Conservation (phyloP, 1,140 invertebrate species). For the Saccostrea echinata region DNA sequence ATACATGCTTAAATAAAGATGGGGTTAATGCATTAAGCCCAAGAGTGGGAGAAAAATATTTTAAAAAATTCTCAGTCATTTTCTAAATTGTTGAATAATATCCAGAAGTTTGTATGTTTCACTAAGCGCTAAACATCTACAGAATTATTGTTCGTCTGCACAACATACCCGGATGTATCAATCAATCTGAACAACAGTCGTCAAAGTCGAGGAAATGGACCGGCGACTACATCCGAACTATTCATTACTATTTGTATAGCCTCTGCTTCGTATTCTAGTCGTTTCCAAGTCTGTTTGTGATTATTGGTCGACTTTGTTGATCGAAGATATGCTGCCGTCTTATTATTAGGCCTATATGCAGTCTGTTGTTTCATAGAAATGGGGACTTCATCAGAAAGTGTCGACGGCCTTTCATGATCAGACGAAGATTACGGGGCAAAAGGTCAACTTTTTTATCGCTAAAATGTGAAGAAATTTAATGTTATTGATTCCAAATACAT, state of each 20-base stretch:
- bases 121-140: neutral
- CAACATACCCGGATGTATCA: conserved; percentile 2
- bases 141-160: neutral
- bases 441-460: neutral
- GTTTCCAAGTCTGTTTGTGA: neutral
- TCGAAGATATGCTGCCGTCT: neutral
- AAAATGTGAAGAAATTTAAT: conserved; percentile 15
- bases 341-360: neutral
- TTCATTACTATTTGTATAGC: neutral
- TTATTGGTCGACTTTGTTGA: neutral
- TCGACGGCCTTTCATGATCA: neutral
- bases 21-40: too few species aligned
- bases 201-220: neutral
- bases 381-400: neutral
- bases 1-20: too few species aligned
- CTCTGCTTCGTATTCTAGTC: neutral
- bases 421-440: neutral
- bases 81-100: neutral
- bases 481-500: conserved; percentile 23
- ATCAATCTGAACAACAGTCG: neutral
- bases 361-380: conserved; percentile 25
- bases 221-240: neutral
- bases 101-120: neutral
- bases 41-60: too few species aligned
- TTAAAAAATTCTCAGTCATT: too few species aligned